Percentiles rank a stretch among this genome's conserved stretches.
Evolutionary conservation across 2,113 vertebrate genomes (phyloP).

Genomic region (Columba janthina): DNA sequence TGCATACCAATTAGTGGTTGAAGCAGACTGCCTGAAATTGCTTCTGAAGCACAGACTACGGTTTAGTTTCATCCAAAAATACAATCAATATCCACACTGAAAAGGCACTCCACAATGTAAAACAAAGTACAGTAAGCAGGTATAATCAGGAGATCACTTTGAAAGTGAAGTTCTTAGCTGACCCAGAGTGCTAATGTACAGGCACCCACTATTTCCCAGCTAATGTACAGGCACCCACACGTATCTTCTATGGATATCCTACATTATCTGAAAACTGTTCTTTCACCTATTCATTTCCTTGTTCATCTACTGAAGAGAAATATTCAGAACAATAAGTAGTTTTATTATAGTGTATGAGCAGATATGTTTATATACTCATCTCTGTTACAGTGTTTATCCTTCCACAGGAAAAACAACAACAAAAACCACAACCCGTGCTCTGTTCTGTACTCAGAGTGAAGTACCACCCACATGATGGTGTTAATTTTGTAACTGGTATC

Average conservation of each 20-base stretch:
- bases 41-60: not conserved
- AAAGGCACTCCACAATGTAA: not conserved
- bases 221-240: rapidly evolving
- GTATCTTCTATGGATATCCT: not conserved
- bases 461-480: not conserved
- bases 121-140: not conserved
- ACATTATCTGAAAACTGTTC: not conserved
- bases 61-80: not conserved
- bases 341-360: not conserved
- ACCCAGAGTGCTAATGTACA: not conserved
- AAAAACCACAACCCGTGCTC: too few relatives aligned
- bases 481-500: not conserved
- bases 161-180: not conserved
- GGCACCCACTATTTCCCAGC: not conserved
- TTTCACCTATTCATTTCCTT: not conserved
- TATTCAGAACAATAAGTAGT: not conserved
- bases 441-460: not conserved
- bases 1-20: not conserved
- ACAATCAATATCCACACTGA: not conserved
- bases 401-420: rapidly evolving
- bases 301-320: not conserved
- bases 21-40: not conserved
- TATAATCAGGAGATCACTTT: not conserved
- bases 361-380: not conserved
- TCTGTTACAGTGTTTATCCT: not conserved